Base-by-base conservation (phyloP, 1,140 invertebrate genomes). In the Eupeodes corollae region DNA sequence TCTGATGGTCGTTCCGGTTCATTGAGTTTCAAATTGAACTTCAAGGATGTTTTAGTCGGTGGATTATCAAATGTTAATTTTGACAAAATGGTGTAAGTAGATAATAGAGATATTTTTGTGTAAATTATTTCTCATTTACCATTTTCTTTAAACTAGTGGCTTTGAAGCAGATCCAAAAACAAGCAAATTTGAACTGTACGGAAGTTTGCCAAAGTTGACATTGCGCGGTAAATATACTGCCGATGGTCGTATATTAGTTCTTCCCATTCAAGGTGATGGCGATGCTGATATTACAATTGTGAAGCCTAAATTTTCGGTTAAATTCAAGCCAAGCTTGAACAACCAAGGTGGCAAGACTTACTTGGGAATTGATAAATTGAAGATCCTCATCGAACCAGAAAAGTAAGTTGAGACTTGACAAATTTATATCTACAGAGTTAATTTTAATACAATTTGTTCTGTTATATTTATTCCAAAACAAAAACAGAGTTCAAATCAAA, bases 401-500 rank as follows among this genome's bases (percentile, higher is more conserved):
- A 64, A 53, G 63, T 67, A 42, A 56, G 52, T 55, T 30, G 9
- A n/a, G 0, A 41, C 0, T 40, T 10, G 5, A 2, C 0, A 18
- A 3, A 11, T 33, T 11, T 37, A 5, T 5, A 16, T 37, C 35
- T 5, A n/a, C 3, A 14, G 13, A 37, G 5, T 16, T 16, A 10
- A 34, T 34, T 10, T 34, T 10, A 34, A 10, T 10, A 34, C 33
- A 34, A 9, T 34, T 34, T 10, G n/a, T 34, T 34, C 33, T 34
- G 9, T 9, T 34, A 34, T 34, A 34, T 10, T 13, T 9, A 41
- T 13, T 41, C 10, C 15, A 16, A 10, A 41, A 41, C 16, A 13
- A 10, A 13, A 10, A 10, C 8, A 64, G 75, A 43, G 79, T 79
- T 6, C 71, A 67, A 13, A 72, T 84, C 33, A 67, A 79, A 47